Evolutionary conservation across 2,888 invertebrate species (phyloP).

Genomic region (Andricus quercusramuli): DNA sequence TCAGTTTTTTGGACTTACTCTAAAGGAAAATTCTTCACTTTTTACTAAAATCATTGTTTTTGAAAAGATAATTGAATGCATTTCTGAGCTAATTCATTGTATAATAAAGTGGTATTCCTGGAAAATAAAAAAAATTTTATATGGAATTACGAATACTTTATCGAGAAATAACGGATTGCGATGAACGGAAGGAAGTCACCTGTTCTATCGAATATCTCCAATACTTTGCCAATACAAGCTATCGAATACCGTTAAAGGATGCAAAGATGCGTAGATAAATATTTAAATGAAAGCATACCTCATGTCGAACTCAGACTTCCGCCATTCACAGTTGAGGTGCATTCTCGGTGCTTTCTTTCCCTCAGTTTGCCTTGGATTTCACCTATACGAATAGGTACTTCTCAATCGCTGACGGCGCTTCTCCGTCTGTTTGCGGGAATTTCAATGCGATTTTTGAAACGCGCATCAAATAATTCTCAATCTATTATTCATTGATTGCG

Average conservation of each 20-base stretch:
- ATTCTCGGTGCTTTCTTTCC: neutral
- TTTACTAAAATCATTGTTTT: no score
- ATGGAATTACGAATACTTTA: slow-evolving; percentile 55
- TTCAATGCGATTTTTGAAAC: neutral
- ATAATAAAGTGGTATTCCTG: no score
- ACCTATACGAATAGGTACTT: neutral
- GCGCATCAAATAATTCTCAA: neutral
- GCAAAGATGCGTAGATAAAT: slow-evolving; percentile 67
- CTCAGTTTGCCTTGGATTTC: neutral
- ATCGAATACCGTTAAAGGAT: slow-evolving; percentile 46
- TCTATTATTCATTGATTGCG: neutral
- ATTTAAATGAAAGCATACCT: slow-evolving; percentile 62
- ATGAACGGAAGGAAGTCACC: slow-evolving; percentile 34
- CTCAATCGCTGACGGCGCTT: neutral
- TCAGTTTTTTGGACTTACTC: no score
- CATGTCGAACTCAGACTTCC: slow-evolving; percentile 45
- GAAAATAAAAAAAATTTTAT: neutral
- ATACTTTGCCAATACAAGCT: no score
- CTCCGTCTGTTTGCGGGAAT: neutral
- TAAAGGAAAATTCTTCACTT: no score
- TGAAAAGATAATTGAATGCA: no score
- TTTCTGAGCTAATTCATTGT: no score
- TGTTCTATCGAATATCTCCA: slow-evolving; percentile 40
- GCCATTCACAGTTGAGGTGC: slow-evolving; percentile 45
- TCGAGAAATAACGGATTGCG: slow-evolving; percentile 36